A percentile compares a stretch with the other conserved stretches of the same genome.
Conservation (phyloP, 2,797 vertebrate species). For the Acanthornis magna region DNA sequence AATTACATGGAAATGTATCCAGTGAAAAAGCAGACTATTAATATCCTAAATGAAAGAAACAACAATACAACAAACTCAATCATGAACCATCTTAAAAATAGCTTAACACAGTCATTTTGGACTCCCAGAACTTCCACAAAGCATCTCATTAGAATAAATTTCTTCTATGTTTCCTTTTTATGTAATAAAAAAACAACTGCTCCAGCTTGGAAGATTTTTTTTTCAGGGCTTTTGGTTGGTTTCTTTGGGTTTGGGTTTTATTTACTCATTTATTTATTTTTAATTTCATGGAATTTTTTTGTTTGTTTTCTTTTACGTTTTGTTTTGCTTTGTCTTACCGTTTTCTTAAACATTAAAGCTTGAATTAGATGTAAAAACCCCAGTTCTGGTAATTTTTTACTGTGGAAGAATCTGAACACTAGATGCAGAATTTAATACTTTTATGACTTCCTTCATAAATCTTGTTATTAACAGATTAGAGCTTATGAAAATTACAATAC, state of each 20-base stretch:
- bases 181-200: neutral
- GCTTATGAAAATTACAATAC: neutral
- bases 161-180: neutral
- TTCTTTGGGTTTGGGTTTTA: neutral
- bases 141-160: neutral
- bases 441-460: neutral
- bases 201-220: neutral
- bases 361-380: neutral
- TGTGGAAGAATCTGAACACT: neutral
- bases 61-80: neutral
- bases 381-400: neutral
- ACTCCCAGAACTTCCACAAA: neutral
- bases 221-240: neutral
- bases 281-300: neutral
- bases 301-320: neutral
- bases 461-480: neutral
- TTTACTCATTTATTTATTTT: neutral
- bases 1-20: neutral
- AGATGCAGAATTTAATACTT: neutral
- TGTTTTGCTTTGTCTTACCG: neutral
- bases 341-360: neutral
- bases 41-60: neutral
- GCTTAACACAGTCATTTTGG: neutral
- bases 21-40: neutral
- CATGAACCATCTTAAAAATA: neutral